Conservation (phyloP, 2,888 invertebrate species). For the Xiphydria camelus region DNA sequence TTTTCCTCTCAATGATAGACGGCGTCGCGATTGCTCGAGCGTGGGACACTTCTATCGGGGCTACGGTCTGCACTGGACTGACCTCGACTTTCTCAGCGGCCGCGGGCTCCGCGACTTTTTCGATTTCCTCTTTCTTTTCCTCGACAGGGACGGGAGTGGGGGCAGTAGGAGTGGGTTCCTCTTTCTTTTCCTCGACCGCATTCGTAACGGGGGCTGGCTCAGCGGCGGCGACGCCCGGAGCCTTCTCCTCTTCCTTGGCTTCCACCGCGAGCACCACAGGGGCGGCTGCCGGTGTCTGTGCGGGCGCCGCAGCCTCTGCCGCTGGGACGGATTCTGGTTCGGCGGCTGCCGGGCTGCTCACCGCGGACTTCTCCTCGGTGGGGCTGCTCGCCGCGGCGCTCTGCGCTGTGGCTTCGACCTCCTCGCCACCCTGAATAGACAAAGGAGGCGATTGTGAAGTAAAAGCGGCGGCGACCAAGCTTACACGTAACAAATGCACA, state of each 20-base stretch:
- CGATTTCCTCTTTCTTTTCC: slow-evolving; percentile 39
- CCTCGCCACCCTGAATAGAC: slow-evolving; percentile 52
- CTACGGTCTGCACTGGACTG: slow-evolving; percentile 46
- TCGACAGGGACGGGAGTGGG: slow-evolving; percentile 43
- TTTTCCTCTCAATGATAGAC: slow-evolving; percentile 57
- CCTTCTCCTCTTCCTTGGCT: slow-evolving; percentile 23
- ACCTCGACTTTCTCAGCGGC: slow-evolving; percentile 54
- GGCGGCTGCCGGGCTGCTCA: slow-evolving; percentile 47
- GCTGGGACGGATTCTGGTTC: no score
- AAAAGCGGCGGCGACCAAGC: no score
- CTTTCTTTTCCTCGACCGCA: slow-evolving; percentile 41
- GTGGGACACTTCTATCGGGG: slow-evolving; percentile 41
- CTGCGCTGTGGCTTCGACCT: slow-evolving; percentile 36
- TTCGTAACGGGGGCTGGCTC: slow-evolving; percentile 18
- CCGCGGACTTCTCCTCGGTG: slow-evolving; percentile 43
- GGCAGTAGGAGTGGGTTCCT: slow-evolving; percentile 39
- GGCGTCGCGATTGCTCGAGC: slow-evolving; percentile 33
- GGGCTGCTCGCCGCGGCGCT: slow-evolving; percentile 33
- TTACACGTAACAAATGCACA: no score
- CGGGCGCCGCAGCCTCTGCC: slow-evolving; percentile 34
- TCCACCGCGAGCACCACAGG: slow-evolving; percentile 8
- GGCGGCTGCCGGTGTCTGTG: slow-evolving; percentile 17
- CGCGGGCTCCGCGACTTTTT: slow-evolving; percentile 34
- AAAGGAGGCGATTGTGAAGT: no score
- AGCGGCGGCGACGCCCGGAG: slow-evolving; percentile 16